These are phyloP conservation scores for Petrolisthes manimaculis DNA, from an alignment of 2,888 invertebrate genomes.

Conservation along the genomic window DNA sequence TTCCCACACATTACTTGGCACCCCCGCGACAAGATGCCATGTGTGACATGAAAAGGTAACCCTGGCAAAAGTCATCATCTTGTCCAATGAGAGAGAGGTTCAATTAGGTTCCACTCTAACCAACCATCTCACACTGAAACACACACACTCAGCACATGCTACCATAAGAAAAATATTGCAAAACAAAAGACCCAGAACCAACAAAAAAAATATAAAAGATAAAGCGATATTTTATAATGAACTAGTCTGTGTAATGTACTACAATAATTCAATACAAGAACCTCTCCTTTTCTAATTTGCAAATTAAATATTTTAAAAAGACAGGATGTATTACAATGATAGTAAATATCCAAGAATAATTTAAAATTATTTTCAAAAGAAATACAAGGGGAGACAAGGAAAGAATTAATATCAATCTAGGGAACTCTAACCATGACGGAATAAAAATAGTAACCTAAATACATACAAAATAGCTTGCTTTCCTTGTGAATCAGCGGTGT, in stretches of 20 bases:
- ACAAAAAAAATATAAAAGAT: not conserved
- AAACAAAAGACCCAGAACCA: not conserved
- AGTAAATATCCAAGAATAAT: constrained; percentile 15
- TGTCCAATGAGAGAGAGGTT: constrained; percentile 10
- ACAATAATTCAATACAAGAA: no score
- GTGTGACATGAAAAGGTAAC: no score
- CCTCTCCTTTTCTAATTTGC: no score
- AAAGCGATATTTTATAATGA: no score
- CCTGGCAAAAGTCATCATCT: not conserved
- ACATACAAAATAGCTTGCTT: constrained; percentile 37
- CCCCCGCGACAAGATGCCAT: constrained; percentile 35
- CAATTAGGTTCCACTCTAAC: constrained; percentile 52
- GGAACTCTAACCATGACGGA: constrained; percentile 39
- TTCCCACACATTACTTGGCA: not conserved
- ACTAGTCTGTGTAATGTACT: no score
- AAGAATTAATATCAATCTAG: no score
- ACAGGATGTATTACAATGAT: not conserved
- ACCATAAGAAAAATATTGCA: constrained; percentile 15
- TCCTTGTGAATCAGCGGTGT: constrained; percentile 26
- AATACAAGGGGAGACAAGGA: not conserved
- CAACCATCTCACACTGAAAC: constrained; percentile 29
- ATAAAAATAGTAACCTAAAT: constrained; percentile 51
- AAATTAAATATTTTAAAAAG: no score
- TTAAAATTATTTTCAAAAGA: constrained; percentile 14
- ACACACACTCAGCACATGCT: constrained; percentile 7